Percentiles rank a stretch among this genome's conserved stretches.
phyloP scores from a whole-genome alignment of 2,113 vertebrate species.

The Proteles cristata region DNA sequence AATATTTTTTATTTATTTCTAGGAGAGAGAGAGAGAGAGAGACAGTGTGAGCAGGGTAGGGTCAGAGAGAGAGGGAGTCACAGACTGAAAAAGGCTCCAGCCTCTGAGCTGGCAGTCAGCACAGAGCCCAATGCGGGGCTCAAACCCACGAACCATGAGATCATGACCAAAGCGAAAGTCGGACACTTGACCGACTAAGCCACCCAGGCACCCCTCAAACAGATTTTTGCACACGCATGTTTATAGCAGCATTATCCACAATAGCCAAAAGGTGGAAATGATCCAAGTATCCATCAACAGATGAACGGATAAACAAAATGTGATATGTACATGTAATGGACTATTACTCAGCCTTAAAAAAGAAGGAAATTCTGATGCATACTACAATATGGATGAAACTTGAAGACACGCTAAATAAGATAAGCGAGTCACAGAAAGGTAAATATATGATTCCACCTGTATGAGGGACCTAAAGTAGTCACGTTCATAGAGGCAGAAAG shows the following conservation, averaged over 20 bases:
- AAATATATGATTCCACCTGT: neutral
- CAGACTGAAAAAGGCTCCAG: too few relatives aligned
- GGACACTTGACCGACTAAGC: too few relatives aligned
- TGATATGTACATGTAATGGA: neutral
- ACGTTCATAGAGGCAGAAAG: neutral
- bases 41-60: too few relatives aligned
- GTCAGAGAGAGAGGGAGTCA: too few relatives aligned
- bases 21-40: too few relatives aligned
- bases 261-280: neutral
- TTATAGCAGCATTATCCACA: neutral
- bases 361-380: neutral
- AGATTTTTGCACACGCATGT: neutral
- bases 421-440: neutral
- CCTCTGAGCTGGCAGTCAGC: too few relatives aligned
- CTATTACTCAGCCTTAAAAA: neutral
- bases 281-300: neutral
- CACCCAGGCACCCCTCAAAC: neutral
- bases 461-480: neutral
- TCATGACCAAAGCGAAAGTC: too few relatives aligned
- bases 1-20: too few relatives aligned
- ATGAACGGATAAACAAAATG: neutral
- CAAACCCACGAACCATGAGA: too few relatives aligned
- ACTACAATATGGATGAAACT: neutral
- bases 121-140: too few relatives aligned
- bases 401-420: neutral